Evolutionary conservation across 2,113 vertebrate species (phyloP).

Genomic region (Zapornia atra): DNA sequence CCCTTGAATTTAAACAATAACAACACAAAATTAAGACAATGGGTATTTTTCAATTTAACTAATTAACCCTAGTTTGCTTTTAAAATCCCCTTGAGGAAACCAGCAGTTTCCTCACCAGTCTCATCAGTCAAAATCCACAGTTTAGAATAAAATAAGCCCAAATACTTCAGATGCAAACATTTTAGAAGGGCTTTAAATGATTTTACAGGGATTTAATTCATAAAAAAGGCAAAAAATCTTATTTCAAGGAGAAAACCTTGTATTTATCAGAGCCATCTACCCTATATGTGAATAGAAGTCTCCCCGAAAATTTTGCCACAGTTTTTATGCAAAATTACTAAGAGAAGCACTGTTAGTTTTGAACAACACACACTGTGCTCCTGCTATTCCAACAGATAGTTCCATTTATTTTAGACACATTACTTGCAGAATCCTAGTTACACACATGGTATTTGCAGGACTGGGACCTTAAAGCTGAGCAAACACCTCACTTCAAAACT

Average conservation of each 20-base stretch:
- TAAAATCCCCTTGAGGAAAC: background rate
- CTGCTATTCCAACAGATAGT: background rate
- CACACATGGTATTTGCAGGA: background rate
- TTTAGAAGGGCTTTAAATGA: background rate
- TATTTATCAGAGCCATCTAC: background rate
- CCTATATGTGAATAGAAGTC: background rate
- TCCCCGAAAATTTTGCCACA: background rate
- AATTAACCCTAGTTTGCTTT: background rate
- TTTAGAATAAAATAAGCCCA: background rate
- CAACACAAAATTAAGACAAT: background rate
- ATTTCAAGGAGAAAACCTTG: background rate
- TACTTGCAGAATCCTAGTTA: background rate
- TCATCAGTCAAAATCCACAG: background rate
- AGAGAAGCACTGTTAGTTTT: background rate
- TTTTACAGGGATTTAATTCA: background rate
- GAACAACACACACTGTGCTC: background rate
- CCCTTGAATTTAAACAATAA: background rate
- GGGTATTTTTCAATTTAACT: background rate
- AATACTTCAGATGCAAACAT: background rate
- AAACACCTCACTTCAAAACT: background rate
- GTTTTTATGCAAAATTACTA: background rate
- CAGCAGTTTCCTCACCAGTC: too few species aligned
- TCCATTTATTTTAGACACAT: background rate
- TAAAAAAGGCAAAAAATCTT: background rate
- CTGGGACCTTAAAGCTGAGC: background rate